Conservation (phyloP, 2,797 vertebrate genomes). For the Sibirionetta formosa region DNA sequence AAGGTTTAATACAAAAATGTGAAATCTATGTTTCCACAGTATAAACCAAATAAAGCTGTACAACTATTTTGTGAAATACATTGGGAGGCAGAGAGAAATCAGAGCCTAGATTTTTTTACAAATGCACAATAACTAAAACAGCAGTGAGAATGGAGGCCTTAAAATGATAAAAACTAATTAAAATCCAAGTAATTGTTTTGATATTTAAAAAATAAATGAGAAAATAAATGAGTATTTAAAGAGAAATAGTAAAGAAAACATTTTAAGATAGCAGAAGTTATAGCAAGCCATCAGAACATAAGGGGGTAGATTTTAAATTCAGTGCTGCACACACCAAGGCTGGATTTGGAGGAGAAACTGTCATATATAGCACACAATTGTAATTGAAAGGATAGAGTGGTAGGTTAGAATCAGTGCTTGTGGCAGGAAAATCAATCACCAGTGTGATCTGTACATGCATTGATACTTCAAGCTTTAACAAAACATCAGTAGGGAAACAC, state of each 20-base stretch:
- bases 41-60: background rate
- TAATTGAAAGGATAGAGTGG: background rate
- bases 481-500: background rate
- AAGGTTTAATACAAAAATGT: background rate
- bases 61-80: background rate
- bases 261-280: background rate
- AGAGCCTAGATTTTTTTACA: background rate
- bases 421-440: background rate
- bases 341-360: background rate
- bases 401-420: background rate
- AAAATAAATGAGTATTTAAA: background rate
- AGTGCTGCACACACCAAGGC: background rate
- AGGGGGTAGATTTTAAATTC: background rate
- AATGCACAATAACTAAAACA: background rate
- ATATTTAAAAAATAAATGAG: background rate
- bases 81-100: background rate
- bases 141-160: background rate
- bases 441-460: background rate
- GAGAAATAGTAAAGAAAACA: background rate
- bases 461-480: background rate
- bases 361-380: fast-evolving
- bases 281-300: background rate
- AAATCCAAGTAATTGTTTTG: background rate
- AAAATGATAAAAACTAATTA: background rate
- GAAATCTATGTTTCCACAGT: background rate